Evolutionary conservation across 2,888 invertebrate genomes (phyloP).

Genomic region (Dryomyza anilis): DNA sequence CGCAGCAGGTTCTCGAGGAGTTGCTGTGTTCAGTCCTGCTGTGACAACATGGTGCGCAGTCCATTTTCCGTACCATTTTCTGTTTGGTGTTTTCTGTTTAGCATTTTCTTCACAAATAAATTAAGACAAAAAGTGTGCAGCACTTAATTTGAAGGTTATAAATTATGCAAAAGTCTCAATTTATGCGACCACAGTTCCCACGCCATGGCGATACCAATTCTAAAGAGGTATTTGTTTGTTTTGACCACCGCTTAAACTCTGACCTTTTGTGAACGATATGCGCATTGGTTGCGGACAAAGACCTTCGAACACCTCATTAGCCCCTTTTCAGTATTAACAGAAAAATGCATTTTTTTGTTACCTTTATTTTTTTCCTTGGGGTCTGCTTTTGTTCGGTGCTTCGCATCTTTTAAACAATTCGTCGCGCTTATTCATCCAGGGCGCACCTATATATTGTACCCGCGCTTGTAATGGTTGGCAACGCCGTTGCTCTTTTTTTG

Average conservation of each 20-base stretch:
- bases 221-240: not conserved
- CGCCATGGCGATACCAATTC: not conserved
- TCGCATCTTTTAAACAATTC: not conserved
- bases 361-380: not conserved
- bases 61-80: too few species aligned
- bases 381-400: not conserved
- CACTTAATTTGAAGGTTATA: not conserved
- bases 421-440: not conserved
- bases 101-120: too few species aligned
- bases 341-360: not conserved
- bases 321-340: not conserved
- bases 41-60: slow-evolving; percentile 16
- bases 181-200: not conserved
- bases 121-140: too few species aligned
- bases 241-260: slow-evolving; percentile 4
- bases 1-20: slow-evolving; percentile 5
- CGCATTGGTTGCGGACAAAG: not conserved
- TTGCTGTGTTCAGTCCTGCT: slow-evolving; percentile 4
- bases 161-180: not conserved
- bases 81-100: too few species aligned
- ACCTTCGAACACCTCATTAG: not conserved
- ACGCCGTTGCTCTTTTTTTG: not conserved
- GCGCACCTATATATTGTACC: not conserved
- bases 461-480: not conserved
- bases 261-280: not conserved